These are phyloP conservation scores for Blastomussa wellsi DNA, from an alignment of 92 coral and sea anemone species.

Conservation along the genomic window DNA sequence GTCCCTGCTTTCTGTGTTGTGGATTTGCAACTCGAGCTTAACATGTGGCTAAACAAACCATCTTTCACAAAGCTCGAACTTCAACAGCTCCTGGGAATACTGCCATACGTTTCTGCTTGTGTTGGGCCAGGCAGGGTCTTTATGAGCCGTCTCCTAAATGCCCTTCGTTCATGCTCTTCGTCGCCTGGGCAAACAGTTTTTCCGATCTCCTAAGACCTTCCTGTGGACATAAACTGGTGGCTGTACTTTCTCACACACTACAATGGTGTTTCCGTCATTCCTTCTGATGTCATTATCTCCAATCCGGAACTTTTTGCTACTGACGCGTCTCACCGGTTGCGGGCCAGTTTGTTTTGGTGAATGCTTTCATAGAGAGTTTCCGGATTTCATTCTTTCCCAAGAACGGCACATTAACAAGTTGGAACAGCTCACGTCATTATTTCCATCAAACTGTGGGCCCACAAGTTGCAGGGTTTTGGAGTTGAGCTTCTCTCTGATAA, in stretches of 20 bases:
- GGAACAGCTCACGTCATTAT: slow-evolving; percentile 44
- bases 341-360: slow-evolving; percentile 55
- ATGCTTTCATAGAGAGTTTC: slow-evolving; percentile 31
- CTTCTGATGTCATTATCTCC: slow-evolving; percentile 31
- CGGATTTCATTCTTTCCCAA: too few relatives aligned
- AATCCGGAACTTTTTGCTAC: slow-evolving; percentile 42
- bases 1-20: slow-evolving; percentile 41
- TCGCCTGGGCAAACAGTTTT: background rate
- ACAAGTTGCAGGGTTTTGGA: slow-evolving; percentile 36
- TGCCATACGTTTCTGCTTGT: slow-evolving; percentile 52
- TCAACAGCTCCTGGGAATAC: slow-evolving; percentile 39
- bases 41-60: slow-evolving; percentile 21
- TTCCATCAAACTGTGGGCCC: slow-evolving; percentile 37
- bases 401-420: slow-evolving; percentile 29
- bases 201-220: slow-evolving; percentile 27
- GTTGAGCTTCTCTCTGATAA: too few relatives aligned
- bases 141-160: too few relatives aligned
- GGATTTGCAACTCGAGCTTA: slow-evolving; percentile 38
- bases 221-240: slow-evolving; percentile 58
- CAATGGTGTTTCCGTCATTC: slow-evolving; percentile 56
- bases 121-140: slow-evolving; percentile 53
- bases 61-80: slow-evolving; percentile 38
- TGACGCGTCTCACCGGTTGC: slow-evolving; percentile 53
- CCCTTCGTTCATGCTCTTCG: slow-evolving; percentile 1
- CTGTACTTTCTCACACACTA: slow-evolving; percentile 31